Conservation (phyloP, 1,140 invertebrate genomes). For the Drosophila setifemur region DNA sequence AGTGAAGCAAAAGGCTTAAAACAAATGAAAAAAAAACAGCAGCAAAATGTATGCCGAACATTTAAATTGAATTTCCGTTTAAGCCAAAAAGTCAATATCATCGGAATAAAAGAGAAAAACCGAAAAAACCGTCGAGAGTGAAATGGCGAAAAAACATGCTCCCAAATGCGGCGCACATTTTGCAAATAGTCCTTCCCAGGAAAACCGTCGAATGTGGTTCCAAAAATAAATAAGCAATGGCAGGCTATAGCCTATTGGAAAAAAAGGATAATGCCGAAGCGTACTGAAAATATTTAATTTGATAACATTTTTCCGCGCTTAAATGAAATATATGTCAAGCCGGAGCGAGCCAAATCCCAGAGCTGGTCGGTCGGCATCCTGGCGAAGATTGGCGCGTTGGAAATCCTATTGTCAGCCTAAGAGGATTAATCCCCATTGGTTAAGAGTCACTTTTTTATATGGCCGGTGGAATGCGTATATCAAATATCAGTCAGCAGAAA, state of each 20-base stretch:
- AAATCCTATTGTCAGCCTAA: background rate
- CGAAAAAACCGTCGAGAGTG: background rate
- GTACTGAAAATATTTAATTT: slow-evolving; percentile 56
- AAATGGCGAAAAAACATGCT: slow-evolving; percentile 25
- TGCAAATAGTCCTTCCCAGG: slow-evolving; percentile 12
- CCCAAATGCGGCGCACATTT: slow-evolving; percentile 40
- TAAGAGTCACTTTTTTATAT: background rate
- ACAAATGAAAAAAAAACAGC: background rate
- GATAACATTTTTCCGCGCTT: slow-evolving; percentile 51
- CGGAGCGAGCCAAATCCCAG: slow-evolving; percentile 1
- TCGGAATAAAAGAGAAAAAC: background rate
- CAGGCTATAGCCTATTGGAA: background rate
- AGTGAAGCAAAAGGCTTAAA: slow-evolving; percentile 6
- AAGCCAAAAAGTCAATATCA: slow-evolving; percentile 49
- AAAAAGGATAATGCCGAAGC: slow-evolving; percentile 32
- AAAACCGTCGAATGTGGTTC: slow-evolving; percentile 15
- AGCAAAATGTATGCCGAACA: slow-evolving; percentile 11
- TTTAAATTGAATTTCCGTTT: slow-evolving; percentile 58
- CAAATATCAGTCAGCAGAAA: too few relatives aligned
- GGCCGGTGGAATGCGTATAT: too few relatives aligned
- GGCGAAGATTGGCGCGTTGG: background rate
- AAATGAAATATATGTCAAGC: slow-evolving; percentile 43
- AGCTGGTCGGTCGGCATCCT: background rate
- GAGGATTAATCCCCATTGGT: background rate
- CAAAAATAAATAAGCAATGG: slow-evolving; percentile 28